These are phyloP conservation scores for Lytechinus pictus DNA, from an alignment of 35 echinoderm and acorn worm species.

Conservation along the genomic window DNA sequence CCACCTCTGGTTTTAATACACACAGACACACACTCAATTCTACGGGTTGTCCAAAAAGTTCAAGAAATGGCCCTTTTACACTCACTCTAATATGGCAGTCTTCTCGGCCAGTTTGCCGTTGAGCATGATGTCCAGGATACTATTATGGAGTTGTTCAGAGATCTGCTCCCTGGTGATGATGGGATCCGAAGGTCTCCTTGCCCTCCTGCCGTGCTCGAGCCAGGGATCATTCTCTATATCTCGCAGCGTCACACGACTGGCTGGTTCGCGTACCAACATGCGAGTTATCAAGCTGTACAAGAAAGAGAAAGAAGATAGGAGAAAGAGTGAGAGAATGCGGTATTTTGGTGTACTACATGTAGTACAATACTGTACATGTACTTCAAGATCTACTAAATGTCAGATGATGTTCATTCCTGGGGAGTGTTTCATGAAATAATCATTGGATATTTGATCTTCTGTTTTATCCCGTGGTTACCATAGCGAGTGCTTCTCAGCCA, in stretches of 20 bases:
- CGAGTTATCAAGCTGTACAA: constrained; percentile 78
- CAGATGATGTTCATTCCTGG: too few relatives aligned
- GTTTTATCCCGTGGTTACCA: too few relatives aligned
- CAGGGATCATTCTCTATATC: constrained; percentile 90
- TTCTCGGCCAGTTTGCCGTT: constrained; percentile 81
- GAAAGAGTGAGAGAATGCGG: too few relatives aligned
- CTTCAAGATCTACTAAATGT: too few relatives aligned
- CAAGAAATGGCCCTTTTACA: not conserved
- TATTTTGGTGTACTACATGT: too few relatives aligned
- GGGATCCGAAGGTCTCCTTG: constrained; percentile 55
- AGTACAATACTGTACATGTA: too few relatives aligned
- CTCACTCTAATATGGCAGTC: constrained; percentile 83
- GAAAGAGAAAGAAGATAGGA: not conserved
- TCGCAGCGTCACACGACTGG: constrained; percentile 61
- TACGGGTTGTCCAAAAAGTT: not conserved
- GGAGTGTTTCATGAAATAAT: too few relatives aligned
- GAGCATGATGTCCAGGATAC: constrained; percentile 87
- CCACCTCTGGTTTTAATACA: too few relatives aligned
- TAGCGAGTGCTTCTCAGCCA: too few relatives aligned
- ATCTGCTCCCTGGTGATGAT: constrained; percentile 91
- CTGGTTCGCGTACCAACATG: constrained; percentile 89
- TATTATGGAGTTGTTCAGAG: constrained; percentile 64
- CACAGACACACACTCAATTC: not conserved
- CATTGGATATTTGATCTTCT: too few relatives aligned
- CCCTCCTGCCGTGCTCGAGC: constrained; percentile 56